Evolutionary conservation across 2,113 vertebrate species (phyloP).

Genomic region (Pseudorectes ferrugineus): DNA sequence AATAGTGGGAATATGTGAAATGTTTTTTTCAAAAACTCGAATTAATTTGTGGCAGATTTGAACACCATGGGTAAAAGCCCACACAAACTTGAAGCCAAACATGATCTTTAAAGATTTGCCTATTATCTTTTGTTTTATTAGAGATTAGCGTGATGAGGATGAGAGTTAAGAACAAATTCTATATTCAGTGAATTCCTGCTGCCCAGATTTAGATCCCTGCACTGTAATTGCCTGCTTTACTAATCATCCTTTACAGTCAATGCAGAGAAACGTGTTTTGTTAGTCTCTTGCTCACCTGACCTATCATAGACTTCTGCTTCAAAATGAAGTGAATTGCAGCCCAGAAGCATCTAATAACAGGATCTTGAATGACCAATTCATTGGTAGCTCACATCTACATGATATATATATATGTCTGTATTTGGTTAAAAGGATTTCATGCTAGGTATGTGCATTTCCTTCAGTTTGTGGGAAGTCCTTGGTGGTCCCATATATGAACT

Average conservation of each 20-base stretch:
- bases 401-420: not conserved
- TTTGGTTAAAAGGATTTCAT: not conserved
- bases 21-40: not conserved
- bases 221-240: not conserved
- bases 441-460: not conserved
- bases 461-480: not conserved
- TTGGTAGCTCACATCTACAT: not conserved
- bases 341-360: not conserved
- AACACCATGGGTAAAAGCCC: not conserved
- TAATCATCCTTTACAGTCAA: not conserved
- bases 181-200: not conserved
- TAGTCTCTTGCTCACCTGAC: not conserved
- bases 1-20: not conserved
- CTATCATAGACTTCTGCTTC: not conserved
- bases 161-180: not conserved
- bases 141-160: not conserved
- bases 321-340: not conserved
- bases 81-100: not conserved
- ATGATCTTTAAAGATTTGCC: not conserved
- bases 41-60: not conserved
- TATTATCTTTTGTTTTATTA: not conserved
- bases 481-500: not conserved
- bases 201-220: not conserved
- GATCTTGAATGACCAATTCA: not conserved
- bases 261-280: not conserved